phyloP scores from a whole-genome alignment of 2,888 invertebrate genomes.

The Mallateleia sp. region DNA sequence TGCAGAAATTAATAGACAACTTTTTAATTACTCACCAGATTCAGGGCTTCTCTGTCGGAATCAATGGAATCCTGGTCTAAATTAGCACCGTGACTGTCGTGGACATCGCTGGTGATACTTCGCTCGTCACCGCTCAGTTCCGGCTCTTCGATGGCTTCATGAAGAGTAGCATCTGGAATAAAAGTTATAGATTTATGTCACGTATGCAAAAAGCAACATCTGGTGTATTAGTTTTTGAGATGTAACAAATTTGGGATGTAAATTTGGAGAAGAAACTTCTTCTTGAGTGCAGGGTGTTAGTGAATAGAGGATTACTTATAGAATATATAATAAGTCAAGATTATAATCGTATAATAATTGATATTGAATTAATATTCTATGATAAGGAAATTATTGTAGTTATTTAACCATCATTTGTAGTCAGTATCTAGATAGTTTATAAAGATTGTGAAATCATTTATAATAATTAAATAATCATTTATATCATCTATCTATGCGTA shows the following conservation, averaged over 20 bases:
- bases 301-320: background rate
- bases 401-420: no score
- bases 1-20: no score
- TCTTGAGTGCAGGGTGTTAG: no score
- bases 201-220: conserved; percentile 2
- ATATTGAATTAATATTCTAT: no score
- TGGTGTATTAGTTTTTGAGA: background rate
- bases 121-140: conserved; percentile 92
- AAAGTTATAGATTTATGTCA: conserved; percentile 4
- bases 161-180: conserved; percentile 91
- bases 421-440: no score
- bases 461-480: no score
- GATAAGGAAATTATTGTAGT: no score
- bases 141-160: conserved; percentile 91
- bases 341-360: no score
- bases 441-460: no score
- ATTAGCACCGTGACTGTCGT: conserved; percentile 90
- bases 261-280: background rate
- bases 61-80: conserved; percentile 92
- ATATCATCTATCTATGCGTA: no score
- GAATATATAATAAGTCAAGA: no score
- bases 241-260: background rate
- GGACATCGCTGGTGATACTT: conserved; percentile 91
- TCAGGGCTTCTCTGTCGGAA: conserved; percentile 92
- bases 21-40: conserved; percentile 90